These are phyloP conservation scores for Muscicapa comitata DNA, from an alignment of 2,797 vertebrate species.

Conservation along the genomic window DNA sequence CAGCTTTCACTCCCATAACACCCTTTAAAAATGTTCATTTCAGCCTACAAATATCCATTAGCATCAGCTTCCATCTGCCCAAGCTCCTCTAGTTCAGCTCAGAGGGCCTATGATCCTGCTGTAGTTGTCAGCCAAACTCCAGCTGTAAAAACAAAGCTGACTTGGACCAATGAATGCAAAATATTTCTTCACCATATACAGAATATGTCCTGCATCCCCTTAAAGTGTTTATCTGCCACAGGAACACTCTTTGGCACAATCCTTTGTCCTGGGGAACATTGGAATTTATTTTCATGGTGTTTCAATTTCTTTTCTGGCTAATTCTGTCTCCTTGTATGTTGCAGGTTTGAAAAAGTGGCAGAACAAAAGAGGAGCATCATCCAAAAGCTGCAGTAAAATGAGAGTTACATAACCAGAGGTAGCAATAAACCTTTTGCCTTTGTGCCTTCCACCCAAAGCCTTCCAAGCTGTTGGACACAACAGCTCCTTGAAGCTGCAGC, in stretches of 20 bases:
- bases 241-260: background rate
- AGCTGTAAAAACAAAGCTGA: conserved; percentile 56
- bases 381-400: background rate
- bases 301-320: background rate
- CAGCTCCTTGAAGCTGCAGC: background rate
- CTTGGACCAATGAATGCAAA: background rate
- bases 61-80: conserved; percentile 2
- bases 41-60: background rate
- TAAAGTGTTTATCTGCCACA: background rate
- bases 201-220: background rate
- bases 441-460: background rate
- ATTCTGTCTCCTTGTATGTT: background rate
- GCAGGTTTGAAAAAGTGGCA: background rate
- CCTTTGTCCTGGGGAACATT: background rate
- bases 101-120: background rate
- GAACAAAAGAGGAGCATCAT: background rate
- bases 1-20: background rate
- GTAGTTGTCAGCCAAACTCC: background rate
- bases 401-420: background rate
- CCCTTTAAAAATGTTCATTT: background rate
- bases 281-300: background rate
- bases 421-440: background rate
- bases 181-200: background rate
- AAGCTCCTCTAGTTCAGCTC: background rate
- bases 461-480: background rate